A percentile compares a stretch with the other conserved stretches of the same genome.
phyloP scores from a whole-genome alignment of 2,113 vertebrate genomes.

The Aramus guarauna region DNA sequence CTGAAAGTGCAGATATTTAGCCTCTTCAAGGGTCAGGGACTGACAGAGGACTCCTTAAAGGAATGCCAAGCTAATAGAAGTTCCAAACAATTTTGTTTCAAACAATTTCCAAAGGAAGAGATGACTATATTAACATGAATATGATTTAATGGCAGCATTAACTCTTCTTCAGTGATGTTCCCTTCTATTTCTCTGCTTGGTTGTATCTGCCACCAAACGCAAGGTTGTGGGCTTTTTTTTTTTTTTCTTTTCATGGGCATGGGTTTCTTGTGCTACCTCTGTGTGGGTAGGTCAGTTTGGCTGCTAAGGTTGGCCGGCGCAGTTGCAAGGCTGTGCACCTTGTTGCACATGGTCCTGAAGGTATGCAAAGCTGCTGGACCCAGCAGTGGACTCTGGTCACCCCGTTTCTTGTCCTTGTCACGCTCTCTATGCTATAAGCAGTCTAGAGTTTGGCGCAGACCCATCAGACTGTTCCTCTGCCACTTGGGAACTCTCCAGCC shows the following conservation, averaged over 20 bases:
- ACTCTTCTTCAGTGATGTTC: neutral
- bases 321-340: neutral
- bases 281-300: neutral
- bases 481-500: neutral
- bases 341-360: fast-evolving
- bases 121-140: conserved; percentile 39
- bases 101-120: conserved; percentile 43
- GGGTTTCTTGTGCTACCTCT: neutral
- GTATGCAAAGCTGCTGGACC: neutral
- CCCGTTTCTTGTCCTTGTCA: neutral
- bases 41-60: conserved; percentile 71
- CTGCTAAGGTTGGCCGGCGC: fast-evolving
- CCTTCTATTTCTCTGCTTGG: neutral
- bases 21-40: conserved; percentile 62
- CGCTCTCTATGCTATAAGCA: neutral
- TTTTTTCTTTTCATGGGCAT: neutral
- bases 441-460: neutral
- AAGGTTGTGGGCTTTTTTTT: neutral
- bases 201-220: neutral
- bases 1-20: conserved; percentile 69
- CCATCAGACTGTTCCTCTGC: neutral
- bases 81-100: conserved; percentile 38
- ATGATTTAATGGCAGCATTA: conserved; percentile 59
- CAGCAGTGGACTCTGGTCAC: neutral
- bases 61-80: conserved; percentile 61